phyloP scores from a whole-genome alignment of 2,113 vertebrate species.

The Callionymus lyra region DNA sequence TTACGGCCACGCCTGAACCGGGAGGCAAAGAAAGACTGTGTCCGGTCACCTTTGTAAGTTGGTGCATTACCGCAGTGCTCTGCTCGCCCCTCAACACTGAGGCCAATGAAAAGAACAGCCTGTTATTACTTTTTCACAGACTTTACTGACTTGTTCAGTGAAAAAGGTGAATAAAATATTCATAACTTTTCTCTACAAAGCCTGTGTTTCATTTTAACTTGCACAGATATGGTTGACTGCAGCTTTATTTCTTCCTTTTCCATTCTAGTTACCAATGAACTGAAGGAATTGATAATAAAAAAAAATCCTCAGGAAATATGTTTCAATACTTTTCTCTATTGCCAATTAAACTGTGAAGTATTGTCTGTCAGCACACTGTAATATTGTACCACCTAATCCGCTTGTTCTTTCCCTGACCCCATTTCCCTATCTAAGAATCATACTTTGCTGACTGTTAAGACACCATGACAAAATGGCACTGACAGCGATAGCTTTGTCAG shows the following conservation, averaged over 20 bases:
- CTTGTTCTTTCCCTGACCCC: constrained; percentile 33
- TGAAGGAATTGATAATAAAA: no score
- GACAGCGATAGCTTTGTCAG: constrained; percentile 41
- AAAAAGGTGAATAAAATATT: constrained; percentile 49
- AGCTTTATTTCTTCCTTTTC: constrained; percentile 22
- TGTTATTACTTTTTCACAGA: constrained; percentile 22
- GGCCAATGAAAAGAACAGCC: constrained; percentile 30
- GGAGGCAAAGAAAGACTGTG: constrained; percentile 32
- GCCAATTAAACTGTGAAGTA: constrained; percentile 6
- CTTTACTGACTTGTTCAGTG: constrained; percentile 27
- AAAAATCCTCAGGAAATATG: no score
- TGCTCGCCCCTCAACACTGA: constrained; percentile 8
- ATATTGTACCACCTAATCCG: constrained; percentile 24
- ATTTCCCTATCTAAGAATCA: constrained; percentile 43
- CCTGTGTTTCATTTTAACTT: constrained; percentile 32
- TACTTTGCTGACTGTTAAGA: constrained; percentile 21
- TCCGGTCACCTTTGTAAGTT: constrained; percentile 37
- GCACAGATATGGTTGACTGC: constrained; percentile 20
- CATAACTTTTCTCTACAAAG: constrained; percentile 29
- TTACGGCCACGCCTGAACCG: constrained; percentile 38
- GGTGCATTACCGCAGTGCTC: constrained; percentile 18
- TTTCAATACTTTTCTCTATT: neutral
- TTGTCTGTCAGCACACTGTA: neutral
- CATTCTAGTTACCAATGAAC: constrained; percentile 8
- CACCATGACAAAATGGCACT: constrained; percentile 36